Evolutionary conservation across 2,797 vertebrate genomes (phyloP), one percentile per base, ranked within the genome.

Genomic region (Crossoptilon crossoptilon): DNA sequence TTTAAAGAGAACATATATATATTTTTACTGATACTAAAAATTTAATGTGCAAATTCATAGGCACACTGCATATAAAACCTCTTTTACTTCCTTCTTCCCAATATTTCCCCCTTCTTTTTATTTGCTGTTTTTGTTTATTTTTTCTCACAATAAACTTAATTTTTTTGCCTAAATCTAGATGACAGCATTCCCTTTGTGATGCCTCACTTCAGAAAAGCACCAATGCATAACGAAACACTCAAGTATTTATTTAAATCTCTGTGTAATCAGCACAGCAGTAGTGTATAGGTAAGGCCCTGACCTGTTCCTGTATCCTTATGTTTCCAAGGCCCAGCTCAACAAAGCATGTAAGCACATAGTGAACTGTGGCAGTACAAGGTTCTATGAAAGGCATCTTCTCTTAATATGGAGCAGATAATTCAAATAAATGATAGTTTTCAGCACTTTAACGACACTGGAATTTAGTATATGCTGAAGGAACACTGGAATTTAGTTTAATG

Each of bases 71-170:
- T 49, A 31, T 62, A 82, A 95, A 93, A 64, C 24, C 27, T 72
- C 37, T 90, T 88, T 60, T 88, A 75, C 8, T 86, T 95, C 53
- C 41, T 91, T 77, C 77, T 94, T 91, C 76, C 53, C 68, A 64
- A 26, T 67, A 82, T 84, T 93, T 89, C 56, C 29, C 7, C 24
- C 24, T 88, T 72, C 19, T 72, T 78, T 86, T 77, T 51, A 51
- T 59, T 73, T 77, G 15, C 53, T 58, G 19, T 68, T 22, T 24
- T 18, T 59, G 2, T 35, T 17, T 0, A 21, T 68, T 48, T 48
- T 60, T 69, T 43, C 4, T 5, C n/a, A 72, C 19, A 43, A 62
- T 63, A 83, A 74, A 64, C 11, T 55, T 71, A 55, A 37, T 11
- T 29, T 87, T 89, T 80, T 58, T 12, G 24, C 44, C 44, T 85